phyloP scores from a whole-genome alignment of 2,888 invertebrate genomes.

The Lycia hirtaria region DNA sequence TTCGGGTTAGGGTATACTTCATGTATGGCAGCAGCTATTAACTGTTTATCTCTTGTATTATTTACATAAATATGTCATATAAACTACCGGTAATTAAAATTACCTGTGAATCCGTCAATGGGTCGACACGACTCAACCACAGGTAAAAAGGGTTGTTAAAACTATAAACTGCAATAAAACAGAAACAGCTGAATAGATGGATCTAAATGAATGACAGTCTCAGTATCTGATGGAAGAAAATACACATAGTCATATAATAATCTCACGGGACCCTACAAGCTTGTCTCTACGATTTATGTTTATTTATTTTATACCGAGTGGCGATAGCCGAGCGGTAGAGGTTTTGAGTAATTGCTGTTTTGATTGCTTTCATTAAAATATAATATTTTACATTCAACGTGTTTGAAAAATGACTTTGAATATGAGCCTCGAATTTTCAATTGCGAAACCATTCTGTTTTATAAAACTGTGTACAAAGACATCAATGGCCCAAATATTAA shows the following conservation, averaged over 20 bases:
- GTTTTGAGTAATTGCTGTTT: conserved; percentile 12
- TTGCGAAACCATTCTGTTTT: background rate
- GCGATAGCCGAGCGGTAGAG: background rate
- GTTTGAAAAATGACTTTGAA: background rate
- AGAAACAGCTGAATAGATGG: no score
- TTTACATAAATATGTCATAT: no score
- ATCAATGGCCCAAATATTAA: conserved; percentile 7
- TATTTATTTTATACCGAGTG: background rate
- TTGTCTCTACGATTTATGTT: background rate
- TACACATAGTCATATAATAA: no score
- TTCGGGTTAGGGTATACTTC: no score
- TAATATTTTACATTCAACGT: conserved; percentile 15
- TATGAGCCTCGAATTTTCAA: background rate
- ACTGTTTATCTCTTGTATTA: no score
- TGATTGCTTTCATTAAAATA: conserved; percentile 10
- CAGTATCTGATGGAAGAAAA: no score
- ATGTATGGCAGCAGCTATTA: no score
- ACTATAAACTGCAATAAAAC: no score
- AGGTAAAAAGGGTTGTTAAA: no score
- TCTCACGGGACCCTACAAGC: background rate
- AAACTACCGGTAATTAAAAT: no score
- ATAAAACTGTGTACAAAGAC: background rate
- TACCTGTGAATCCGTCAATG: no score
- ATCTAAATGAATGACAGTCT: background rate
- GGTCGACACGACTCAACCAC: no score